Conservation (phyloP, 2,797 vertebrate genomes). For the Odontamblyopus rebecca region DNA sequence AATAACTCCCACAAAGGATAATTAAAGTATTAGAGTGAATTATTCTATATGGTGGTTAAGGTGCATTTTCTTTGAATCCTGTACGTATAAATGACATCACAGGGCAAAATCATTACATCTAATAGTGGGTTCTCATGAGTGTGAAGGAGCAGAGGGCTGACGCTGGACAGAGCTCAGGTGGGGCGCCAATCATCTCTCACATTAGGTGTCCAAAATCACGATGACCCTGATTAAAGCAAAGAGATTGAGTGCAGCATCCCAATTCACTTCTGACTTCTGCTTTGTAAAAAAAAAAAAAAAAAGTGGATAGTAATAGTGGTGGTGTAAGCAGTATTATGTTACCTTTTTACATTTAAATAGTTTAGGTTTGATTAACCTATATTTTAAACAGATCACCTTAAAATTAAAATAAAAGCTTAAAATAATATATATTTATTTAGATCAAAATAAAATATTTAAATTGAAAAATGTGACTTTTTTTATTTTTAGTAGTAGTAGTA, state of each 20-base stretch:
- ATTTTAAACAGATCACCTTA: too few relatives aligned
- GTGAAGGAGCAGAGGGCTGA: conserved; percentile 39
- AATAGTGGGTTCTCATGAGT: conserved; percentile 34
- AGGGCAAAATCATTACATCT: conserved; percentile 39
- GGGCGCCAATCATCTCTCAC: conserved; percentile 24
- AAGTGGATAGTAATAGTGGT: not conserved
- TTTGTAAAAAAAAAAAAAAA: not conserved
- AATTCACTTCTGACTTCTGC: not conserved
- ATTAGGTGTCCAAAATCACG: conserved; percentile 29
- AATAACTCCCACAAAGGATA: not conserved
- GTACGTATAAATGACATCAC: conserved; percentile 27
- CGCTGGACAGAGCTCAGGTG: conserved; percentile 42
- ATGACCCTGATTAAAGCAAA: conserved; percentile 43
- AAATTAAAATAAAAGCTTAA: too few relatives aligned
- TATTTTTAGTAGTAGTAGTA: too few relatives aligned
- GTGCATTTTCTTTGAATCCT: conserved; percentile 31
- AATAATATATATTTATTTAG: too few relatives aligned
- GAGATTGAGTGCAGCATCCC: conserved; percentile 17
- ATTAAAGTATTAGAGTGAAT: not conserved
- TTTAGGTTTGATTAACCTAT: too few relatives aligned
- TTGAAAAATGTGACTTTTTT: too few relatives aligned
- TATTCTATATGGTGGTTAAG: conserved; percentile 17
- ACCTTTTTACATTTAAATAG: too few relatives aligned
- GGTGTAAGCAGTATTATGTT: too few relatives aligned
- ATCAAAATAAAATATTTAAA: too few relatives aligned